A percentile compares a stretch with the other conserved stretches of the same genome.
phyloP scores from a whole-genome alignment of 2,888 invertebrate genomes.

The Plutella xylostella region DNA sequence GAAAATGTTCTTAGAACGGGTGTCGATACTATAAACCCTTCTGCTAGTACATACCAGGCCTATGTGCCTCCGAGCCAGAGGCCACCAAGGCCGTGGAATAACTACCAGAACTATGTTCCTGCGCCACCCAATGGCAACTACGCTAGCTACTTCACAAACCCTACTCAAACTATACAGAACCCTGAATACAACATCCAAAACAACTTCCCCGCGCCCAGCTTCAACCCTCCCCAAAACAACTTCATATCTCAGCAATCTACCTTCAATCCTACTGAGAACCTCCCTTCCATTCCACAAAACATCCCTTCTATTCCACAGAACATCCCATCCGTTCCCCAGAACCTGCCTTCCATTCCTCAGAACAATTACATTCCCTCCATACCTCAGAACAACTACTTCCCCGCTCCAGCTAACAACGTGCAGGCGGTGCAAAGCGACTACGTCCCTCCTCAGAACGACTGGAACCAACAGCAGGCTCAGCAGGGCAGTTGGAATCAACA shows the following conservation, averaged over 20 bases:
- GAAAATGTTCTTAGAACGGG: slow-evolving; percentile 33
- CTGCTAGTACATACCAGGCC: slow-evolving; percentile 29
- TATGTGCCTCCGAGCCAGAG: slow-evolving; percentile 27
- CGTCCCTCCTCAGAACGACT: slow-evolving; percentile 20
- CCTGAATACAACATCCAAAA: slow-evolving; percentile 9
- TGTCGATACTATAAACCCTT: slow-evolving; percentile 20
- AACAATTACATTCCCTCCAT: slow-evolving; percentile 21
- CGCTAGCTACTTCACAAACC: slow-evolving; percentile 8
- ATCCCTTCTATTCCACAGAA: slow-evolving; percentile 17
- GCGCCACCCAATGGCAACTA: slow-evolving; percentile 16
- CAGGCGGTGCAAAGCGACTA: slow-evolving; percentile 21
- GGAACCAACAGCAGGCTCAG: slow-evolving; percentile 14
- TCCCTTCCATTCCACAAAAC: slow-evolving; percentile 19
- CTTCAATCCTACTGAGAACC: no score
- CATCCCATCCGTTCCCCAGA: slow-evolving; percentile 15
- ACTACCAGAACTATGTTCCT: slow-evolving; percentile 3
- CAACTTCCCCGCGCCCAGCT: slow-evolving; percentile 19
- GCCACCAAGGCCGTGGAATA: slow-evolving; percentile 4
- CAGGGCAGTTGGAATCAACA: slow-evolving; percentile 8
- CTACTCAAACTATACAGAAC: slow-evolving; percentile 16
- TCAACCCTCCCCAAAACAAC: slow-evolving; percentile 23
- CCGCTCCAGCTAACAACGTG: slow-evolving; percentile 21
- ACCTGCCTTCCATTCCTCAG: slow-evolving; percentile 14
- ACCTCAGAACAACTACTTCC: slow-evolving; percentile 20
- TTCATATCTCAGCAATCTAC: slow-evolving; percentile 22